Evolutionary conservation across 2,797 vertebrate species (phyloP).

Genomic region (Myotis myotis): DNA sequence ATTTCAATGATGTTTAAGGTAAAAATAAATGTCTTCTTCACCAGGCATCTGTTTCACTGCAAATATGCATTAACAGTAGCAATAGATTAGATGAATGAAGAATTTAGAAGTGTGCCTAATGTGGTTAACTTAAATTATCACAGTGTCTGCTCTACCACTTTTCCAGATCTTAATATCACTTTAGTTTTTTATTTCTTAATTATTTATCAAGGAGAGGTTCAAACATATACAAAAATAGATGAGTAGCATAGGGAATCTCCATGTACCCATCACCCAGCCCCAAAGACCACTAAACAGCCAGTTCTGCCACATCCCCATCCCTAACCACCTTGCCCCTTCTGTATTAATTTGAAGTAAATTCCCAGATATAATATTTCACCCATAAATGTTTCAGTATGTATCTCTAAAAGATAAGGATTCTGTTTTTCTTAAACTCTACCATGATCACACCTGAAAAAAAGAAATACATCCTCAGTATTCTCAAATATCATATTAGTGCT

Average conservation of each 20-base stretch:
- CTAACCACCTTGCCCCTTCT: background rate
- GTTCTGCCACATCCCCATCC: too few relatives aligned
- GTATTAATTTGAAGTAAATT: background rate
- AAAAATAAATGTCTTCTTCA: constrained; percentile 53
- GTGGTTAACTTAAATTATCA: background rate
- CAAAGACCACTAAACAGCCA: background rate
- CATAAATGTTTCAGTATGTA: background rate
- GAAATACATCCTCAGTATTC: background rate
- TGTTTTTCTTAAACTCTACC: background rate
- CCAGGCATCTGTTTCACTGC: background rate
- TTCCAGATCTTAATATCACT: background rate
- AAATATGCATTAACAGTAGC: background rate
- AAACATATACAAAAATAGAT: background rate
- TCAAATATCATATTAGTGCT: background rate
- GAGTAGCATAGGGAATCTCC: background rate
- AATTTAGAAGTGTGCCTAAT: background rate
- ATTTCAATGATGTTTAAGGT: constrained; percentile 33
- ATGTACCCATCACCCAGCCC: background rate
- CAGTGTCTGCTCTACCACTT: background rate
- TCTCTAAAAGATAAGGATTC: background rate
- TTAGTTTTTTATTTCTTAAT: background rate
- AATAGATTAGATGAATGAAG: background rate
- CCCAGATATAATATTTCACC: background rate
- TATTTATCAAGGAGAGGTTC: constrained; percentile 15
- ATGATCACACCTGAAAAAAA: background rate